Conservation (phyloP, 2,888 invertebrate genomes). For the Calliphora vomitoria region DNA sequence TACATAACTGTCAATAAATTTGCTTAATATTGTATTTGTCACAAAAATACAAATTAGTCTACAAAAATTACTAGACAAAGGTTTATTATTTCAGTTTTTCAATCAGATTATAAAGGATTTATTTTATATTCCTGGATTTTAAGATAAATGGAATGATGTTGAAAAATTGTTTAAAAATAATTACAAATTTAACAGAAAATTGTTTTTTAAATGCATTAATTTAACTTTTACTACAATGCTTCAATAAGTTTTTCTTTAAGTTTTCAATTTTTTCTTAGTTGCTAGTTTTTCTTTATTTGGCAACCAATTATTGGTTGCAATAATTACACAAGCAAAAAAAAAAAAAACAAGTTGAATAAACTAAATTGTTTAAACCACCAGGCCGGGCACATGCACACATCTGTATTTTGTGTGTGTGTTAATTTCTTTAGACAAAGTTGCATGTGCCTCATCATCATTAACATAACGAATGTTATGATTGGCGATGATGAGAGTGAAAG, state of each 20-base stretch:
- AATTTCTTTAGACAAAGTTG: slow-evolving; percentile 42
- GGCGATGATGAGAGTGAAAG: slow-evolving; percentile 54
- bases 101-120: too few species aligned
- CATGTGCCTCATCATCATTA: slow-evolving; percentile 41
- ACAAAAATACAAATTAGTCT: too few species aligned
- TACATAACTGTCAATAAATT: too few species aligned
- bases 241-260: not conserved
- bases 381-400: too few species aligned
- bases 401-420: not conserved
- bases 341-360: slow-evolving; percentile 49
- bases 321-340: not conserved
- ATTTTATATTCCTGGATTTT: too few species aligned
- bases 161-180: too few species aligned
- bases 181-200: too few species aligned
- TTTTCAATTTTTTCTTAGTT: not conserved
- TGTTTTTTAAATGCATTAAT: not conserved
- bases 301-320: slow-evolving; percentile 3
- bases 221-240: not conserved
- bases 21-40: too few species aligned
- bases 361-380: slow-evolving; percentile 6
- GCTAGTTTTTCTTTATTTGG: slow-evolving; percentile 6
- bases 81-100: too few species aligned
- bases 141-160: too few species aligned
- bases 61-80: too few species aligned
- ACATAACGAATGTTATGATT: not conserved